Percentiles rank a stretch among this genome's conserved stretches.
phyloP scores from a whole-genome alignment of 2,113 vertebrate genomes.

The Loxodonta africana region DNA sequence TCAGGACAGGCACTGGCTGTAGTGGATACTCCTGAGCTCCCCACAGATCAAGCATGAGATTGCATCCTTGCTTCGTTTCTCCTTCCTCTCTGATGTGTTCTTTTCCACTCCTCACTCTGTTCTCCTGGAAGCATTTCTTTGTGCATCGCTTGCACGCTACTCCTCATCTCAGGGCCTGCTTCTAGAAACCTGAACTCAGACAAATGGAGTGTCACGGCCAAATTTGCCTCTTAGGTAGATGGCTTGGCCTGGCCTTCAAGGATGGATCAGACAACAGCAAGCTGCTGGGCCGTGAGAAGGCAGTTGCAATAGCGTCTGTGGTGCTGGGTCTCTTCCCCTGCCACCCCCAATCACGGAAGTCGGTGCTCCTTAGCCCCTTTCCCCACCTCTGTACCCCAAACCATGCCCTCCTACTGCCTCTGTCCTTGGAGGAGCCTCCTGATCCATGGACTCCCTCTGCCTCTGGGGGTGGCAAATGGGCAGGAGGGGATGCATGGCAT shows the following conservation, averaged over 20 bases:
- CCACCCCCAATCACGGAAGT: fast-evolving
- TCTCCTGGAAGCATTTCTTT: background rate
- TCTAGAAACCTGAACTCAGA: background rate
- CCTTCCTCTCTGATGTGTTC: fast-evolving
- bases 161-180: background rate
- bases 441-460: fast-evolving
- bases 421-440: background rate
- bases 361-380: background rate
- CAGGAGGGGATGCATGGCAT: fast-evolving
- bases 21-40: fast-evolving
- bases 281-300: fast-evolving
- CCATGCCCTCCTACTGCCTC: background rate
- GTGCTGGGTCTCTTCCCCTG: fast-evolving
- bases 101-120: background rate
- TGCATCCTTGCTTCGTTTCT: fast-evolving
- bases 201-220: fast-evolving
- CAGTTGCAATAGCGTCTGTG: fast-evolving
- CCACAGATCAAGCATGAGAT: fast-evolving
- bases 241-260: fast-evolving
- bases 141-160: too few species aligned
- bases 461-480: background rate
- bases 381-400: too few species aligned
- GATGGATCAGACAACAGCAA: background rate
- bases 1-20: background rate
- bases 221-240: too few species aligned